Base-by-base conservation (phyloP, 1,140 invertebrate genomes). In the Aphelinus certus region DNA sequence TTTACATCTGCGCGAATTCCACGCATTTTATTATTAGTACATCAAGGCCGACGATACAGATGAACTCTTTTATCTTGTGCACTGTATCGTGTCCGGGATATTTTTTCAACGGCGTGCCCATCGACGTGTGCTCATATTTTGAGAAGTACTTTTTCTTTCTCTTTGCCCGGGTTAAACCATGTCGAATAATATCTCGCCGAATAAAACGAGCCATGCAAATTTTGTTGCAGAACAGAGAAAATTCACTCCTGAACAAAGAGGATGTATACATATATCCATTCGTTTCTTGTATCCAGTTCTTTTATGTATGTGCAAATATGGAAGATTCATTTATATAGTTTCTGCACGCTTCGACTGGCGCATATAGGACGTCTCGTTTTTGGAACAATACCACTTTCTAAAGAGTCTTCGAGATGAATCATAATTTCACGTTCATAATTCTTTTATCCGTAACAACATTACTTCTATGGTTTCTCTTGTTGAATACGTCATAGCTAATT, bases 1-100 rank as follows among this genome's bases (percentile, higher is more conserved):
- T 75, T 75, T 70, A 75, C 67, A 70, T 70, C 66, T 75, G 66
- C 53, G 67, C 60, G 58, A 70, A 64, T 67, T 67, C 60, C 58
- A n/a, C 57, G 65, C 65, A 57, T 53, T 65, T 66, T 45, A 61
- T 26, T 9, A 9, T 71, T 71, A 55, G 60, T 63, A 7, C 61
- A 9, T 10, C 57, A 7, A 58, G 48, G 45, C 55, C 47, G 26
- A 56, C n/a, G 47, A 42, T 62, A 48, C 9, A 53, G 47, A 72
- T 57, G 10, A 72, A 49, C 46, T 43, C 67, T 70, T 64, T 75
- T 70, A 69, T 64, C n/a, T 64, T 64, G 66, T 70, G 61, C 60
- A 46, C 3, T 9, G 49, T 69, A 61, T 56, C 62, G 61, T 72
- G 6, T 7, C 26, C 42, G 51, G 4, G 43, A 45, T 60, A 43